phyloP scores from a whole-genome alignment of 2,888 invertebrate genomes.

The Netelia fuscicornis region DNA sequence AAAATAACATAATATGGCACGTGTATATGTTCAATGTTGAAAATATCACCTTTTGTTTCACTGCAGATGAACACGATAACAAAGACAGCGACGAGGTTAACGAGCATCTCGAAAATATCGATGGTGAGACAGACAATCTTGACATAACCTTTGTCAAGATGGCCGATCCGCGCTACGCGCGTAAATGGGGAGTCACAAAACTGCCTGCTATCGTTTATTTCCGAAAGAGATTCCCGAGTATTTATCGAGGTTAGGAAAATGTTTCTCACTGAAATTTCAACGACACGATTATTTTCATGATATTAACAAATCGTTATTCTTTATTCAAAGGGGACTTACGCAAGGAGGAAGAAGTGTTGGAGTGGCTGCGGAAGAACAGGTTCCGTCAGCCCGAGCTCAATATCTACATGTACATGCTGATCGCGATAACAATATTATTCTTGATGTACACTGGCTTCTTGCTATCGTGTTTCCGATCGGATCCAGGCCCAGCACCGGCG shows the following conservation, averaged over 20 bases:
- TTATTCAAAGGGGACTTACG: constrained; percentile 90
- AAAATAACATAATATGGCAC: constrained; percentile 22
- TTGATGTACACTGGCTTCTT: constrained; percentile 96
- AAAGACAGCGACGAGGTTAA: constrained; percentile 93
- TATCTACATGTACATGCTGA: constrained; percentile 96
- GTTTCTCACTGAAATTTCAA: background rate
- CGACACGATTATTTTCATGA: background rate
- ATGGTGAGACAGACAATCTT: constrained; percentile 97
- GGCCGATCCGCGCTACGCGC: constrained; percentile 95
- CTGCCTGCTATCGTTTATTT: constrained; percentile 97
- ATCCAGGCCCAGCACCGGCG: constrained; percentile 87
- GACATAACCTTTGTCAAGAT: constrained; percentile 98
- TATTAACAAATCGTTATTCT: background rate
- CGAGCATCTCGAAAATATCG: constrained; percentile 96
- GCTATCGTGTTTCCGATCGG: constrained; percentile 94
- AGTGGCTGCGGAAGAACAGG: constrained; percentile 96
- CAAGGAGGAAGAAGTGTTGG: constrained; percentile 94
- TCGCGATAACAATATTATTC: constrained; percentile 94
- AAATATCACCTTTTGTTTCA: constrained; percentile 72
- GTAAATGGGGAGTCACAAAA: constrained; percentile 97
- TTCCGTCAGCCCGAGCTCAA: constrained; percentile 97
- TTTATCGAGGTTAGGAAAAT: constrained; percentile 91
- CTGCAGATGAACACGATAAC: constrained; percentile 92
- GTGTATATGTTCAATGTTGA: constrained; percentile 12
- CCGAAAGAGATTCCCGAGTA: constrained; percentile 95